A percentile compares a stretch with the other conserved stretches of the same genome.
Conservation (phyloP, 1,140 invertebrate genomes). For the Brachionus angularis region DNA sequence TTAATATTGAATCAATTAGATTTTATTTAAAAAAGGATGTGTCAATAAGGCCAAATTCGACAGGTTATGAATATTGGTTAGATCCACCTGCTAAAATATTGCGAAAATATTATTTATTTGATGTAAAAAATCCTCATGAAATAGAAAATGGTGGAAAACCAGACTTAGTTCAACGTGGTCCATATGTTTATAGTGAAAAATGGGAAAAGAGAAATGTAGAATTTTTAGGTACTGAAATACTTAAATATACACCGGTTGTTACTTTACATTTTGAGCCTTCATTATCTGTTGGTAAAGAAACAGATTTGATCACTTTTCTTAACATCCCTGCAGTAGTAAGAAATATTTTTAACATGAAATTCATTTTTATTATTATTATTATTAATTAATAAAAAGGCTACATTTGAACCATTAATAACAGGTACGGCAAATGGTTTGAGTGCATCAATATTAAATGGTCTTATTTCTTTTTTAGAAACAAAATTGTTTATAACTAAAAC, state of each 20-base stretch:
- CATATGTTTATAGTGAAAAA: conserved; percentile 21
- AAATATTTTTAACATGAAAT: background rate
- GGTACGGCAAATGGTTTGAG: background rate
- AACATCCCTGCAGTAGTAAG: conserved; percentile 19
- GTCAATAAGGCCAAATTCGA: background rate
- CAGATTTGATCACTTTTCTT: conserved; percentile 5
- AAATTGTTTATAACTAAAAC: conserved; percentile 9
- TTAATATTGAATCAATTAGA: no score
- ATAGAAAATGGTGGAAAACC: conserved; percentile 31
- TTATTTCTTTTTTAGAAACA: conserved; percentile 11
- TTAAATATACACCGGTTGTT: background rate
- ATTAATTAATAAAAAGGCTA: background rate
- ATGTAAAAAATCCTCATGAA: conserved; percentile 8
- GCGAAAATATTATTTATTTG: conserved; percentile 31
- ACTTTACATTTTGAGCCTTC: background rate
- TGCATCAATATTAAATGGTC: background rate
- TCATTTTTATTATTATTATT: background rate
- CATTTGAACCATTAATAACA: conserved; percentile 22
- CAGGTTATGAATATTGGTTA: conserved; percentile 2
- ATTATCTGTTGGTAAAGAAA: conserved; percentile 8
- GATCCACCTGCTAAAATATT: conserved; percentile 1
- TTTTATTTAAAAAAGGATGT: no score
- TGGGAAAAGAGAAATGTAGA: conserved; percentile 15
- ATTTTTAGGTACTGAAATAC: background rate
- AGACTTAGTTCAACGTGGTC: conserved; percentile 11